Base-by-base conservation (phyloP, 2,113 vertebrate species). In the Platichthys stellatus region DNA sequence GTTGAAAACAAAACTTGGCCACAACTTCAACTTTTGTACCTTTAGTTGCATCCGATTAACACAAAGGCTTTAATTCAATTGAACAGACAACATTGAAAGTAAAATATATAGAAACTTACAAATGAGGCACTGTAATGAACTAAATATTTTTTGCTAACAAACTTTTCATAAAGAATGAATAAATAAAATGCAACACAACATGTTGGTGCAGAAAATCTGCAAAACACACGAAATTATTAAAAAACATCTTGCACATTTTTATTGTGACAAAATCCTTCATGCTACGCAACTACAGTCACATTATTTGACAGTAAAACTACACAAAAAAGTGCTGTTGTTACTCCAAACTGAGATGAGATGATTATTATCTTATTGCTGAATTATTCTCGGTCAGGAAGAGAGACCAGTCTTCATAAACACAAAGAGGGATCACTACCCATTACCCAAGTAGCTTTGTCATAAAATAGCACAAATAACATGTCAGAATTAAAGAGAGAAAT, bases 281-380 rank as follows among this genome's bases (percentile, higher is more conserved):
- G 86, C 63, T 80, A 89, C 72, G 86, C 69, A 84, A 78, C 59
- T 31, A 51, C 47, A 81, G 45, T 88, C 68, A 88, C 73, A 85
- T 84, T 76, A 74, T 82, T 31, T 69, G 72, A 72, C 47, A 80
- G 31, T 23, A 74, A 86, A 78, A 74, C 72, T 61, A 88, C 72
- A 74, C 6, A 71, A 24, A 58, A 84, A 93, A 89, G 82, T 91
- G 89, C 85, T 76, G 60, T 76, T 81, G 45, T 88, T 72, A 88
- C 61, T 54, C 69, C 35, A 5, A 64, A 78, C 57, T 74, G 47
- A 80, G 61, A 89, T 85, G 88, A 94, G 91, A 92, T 93, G 81
- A 90, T 89, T 84, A 67, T 68, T 69, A 78, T 54, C 43, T 81
- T 88, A 86, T 92, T 91, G 87, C 86, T 90, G 60, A 84, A 76